Base-by-base conservation (phyloP, 1,140 invertebrate species). In the Archivesica marissinica region DNA sequence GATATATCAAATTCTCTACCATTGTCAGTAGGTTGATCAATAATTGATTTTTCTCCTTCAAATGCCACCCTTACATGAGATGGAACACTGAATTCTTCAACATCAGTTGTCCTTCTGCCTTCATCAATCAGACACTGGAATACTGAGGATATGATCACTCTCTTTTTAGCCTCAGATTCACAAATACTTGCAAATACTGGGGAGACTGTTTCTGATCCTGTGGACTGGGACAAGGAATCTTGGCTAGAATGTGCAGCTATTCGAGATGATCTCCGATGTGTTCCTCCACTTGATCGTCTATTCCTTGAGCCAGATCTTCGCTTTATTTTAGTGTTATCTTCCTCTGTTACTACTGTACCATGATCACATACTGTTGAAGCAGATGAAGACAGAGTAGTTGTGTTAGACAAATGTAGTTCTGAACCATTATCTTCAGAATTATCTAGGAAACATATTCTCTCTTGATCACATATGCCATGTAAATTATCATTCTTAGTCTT, bases 121-220 rank as follows among this genome's bases (percentile, higher is more conserved):
- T 85, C 82, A 64, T 85, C 82, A 28, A 77, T 28, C 4, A 85
- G 74, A 70, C 61, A 85, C 41, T 85, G 82, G 23, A 85, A 85
- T 20, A 85, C 30, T 20, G 82, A 85, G 13, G 72, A 77, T 9
- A 85, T 52, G 9, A 85, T 85, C 13, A 85, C 44, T 25, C 56
- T 61, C 56, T 70, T 85, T 56, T 68, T 68, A 20, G 59, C 54
- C 41, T 23, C 20, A 6, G 47, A 2, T 13, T 39, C 7, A n/a
- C 35, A 23, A 7, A 15, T 4, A 25, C 17, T 20, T 23, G 66
- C 1, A 25, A 30, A 54, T 41, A 25, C 9, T 28, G 66, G 68
- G 9, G 56, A 66, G 35, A 38, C 30, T 25, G 9, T 7, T 38
- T 30, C n/a, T 3, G 74, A 33, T 20, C 59, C 30, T 41, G 20